Conservation (phyloP, 2,888 invertebrate genomes). For the Arge pagana region DNA sequence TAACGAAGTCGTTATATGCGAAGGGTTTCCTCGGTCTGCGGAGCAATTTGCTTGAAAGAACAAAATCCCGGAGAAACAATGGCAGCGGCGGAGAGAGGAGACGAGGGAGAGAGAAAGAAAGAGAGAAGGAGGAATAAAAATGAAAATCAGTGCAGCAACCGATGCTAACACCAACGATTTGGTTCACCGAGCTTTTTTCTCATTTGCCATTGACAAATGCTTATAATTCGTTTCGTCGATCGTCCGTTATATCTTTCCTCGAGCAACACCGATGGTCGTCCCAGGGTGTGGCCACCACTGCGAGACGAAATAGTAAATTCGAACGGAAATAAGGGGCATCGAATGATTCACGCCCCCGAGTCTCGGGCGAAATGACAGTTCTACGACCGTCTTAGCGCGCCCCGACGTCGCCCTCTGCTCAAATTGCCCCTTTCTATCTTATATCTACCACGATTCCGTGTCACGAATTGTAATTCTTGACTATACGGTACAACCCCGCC, state of each 20-base stretch:
- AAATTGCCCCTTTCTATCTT: constrained; percentile 37
- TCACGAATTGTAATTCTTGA: constrained; percentile 19
- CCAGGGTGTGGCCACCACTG: too few relatives aligned
- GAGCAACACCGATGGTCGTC: too few relatives aligned
- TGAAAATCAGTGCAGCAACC: constrained; percentile 31
- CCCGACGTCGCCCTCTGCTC: constrained; percentile 45
- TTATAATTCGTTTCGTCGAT: too few relatives aligned
- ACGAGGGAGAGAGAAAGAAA: constrained; percentile 14
- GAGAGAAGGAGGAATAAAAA: constrained; percentile 13
- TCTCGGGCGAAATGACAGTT: constrained; percentile 43
- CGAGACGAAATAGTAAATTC: constrained; percentile 14
- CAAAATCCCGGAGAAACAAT: constrained; percentile 19
- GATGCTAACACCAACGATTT: too few relatives aligned
- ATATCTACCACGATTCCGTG: constrained; percentile 35
- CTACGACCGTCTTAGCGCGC: constrained; percentile 44
- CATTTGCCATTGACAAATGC: too few relatives aligned
- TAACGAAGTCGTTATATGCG: too few relatives aligned
- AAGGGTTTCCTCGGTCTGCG: too few relatives aligned
- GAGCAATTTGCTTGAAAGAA: too few relatives aligned
- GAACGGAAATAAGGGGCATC: constrained; percentile 6
- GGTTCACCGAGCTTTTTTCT: too few relatives aligned
- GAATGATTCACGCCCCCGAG: constrained; percentile 6
- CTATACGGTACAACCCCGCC: constrained; percentile 11
- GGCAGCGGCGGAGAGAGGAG: constrained; percentile 3
- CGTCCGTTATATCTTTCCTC: too few relatives aligned